These are phyloP conservation scores for Sminthurinus signatus DNA, from an alignment of 1,140 invertebrate genomes.

Conservation along the genomic window DNA sequence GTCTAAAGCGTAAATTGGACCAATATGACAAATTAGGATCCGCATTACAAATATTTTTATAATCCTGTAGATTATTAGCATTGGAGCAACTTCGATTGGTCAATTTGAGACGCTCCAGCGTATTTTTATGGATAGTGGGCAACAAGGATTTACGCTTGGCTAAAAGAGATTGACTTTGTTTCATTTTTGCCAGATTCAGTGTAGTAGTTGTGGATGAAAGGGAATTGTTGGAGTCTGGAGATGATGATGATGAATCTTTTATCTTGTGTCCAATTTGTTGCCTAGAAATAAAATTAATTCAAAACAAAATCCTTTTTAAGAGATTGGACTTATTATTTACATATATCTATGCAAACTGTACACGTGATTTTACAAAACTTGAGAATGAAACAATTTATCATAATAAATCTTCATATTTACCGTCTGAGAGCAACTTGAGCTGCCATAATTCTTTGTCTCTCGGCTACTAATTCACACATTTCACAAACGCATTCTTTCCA, in stretches of 20 bases:
- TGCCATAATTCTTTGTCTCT: constrained; percentile 82
- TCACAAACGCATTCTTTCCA: constrained; percentile 76
- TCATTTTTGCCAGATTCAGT: background rate
- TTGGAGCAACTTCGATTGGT: background rate
- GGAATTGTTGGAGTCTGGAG: background rate
- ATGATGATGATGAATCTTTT: background rate
- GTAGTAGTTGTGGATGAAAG: background rate
- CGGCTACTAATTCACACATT: constrained; percentile 78
- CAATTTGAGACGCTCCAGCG: background rate
- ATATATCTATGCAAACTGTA: too few species aligned
- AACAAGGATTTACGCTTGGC: constrained; percentile 3
- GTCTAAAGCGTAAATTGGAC: constrained; percentile 19
- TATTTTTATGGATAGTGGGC: constrained; percentile 6
- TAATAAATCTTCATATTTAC: too few species aligned
- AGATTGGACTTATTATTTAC: too few species aligned
- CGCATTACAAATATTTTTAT: background rate
- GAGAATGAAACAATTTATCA: too few species aligned
- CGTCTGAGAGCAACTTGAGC: constrained; percentile 60
- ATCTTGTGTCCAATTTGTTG: constrained; percentile 35
- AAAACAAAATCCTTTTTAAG: too few species aligned
- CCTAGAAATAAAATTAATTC: constrained; percentile 8
- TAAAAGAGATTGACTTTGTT: background rate
- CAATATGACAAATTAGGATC: constrained; percentile 19
- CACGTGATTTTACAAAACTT: too few species aligned
- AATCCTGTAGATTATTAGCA: background rate